Conservation (phyloP, 30 jellyfish, hydroid and myxozoan species). For the Cassiopea andromeda region DNA sequence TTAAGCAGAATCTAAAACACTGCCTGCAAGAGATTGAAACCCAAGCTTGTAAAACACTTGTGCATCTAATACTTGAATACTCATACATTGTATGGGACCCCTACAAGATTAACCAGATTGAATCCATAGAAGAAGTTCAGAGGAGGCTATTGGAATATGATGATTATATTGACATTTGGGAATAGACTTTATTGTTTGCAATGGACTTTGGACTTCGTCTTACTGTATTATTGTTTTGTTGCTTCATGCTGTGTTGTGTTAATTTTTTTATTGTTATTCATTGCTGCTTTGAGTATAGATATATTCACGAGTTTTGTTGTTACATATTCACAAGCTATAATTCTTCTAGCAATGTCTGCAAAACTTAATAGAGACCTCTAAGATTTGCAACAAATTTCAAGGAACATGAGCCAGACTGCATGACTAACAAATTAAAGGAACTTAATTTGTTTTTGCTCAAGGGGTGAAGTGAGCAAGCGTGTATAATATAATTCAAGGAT, state of each 20-base stretch:
- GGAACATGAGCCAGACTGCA: slow-evolving; percentile 49
- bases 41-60: slow-evolving; percentile 46
- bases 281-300: too few species aligned
- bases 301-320: too few species aligned
- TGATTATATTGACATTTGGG: too few species aligned
- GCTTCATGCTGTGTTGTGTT: too few species aligned
- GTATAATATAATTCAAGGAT: slow-evolving; percentile 23
- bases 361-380: slow-evolving; percentile 25
- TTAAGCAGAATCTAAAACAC: slow-evolving; percentile 35
- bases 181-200: too few species aligned
- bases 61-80: slow-evolving; percentile 47
- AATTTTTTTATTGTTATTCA: too few species aligned
- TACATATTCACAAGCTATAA: too few species aligned
- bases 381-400: slow-evolving; percentile 21
- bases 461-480: slow-evolving; percentile 34
- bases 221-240: too few species aligned
- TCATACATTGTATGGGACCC: slow-evolving; percentile 66
- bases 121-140: too few species aligned
- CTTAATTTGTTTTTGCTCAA: slow-evolving; percentile 42
- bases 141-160: too few species aligned
- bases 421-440: slow-evolving; percentile 52
- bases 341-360: too few species aligned
- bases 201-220: too few species aligned
- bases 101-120: slow-evolving; percentile 24
- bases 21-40: slow-evolving; percentile 54